phyloP scores from a whole-genome alignment of 2,888 invertebrate species.

The Seira musarum region DNA sequence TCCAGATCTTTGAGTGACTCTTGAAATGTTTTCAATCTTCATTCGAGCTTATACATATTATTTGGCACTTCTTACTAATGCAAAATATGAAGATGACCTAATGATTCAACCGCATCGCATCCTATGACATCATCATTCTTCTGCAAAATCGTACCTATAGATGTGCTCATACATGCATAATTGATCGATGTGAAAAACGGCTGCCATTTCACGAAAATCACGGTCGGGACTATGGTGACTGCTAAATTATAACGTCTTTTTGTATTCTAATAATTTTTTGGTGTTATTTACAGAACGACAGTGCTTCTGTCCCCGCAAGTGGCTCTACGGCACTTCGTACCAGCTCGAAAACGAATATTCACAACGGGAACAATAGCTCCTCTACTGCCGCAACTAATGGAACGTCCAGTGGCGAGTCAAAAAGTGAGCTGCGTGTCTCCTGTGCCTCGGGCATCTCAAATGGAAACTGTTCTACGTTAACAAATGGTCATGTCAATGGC shows the following conservation, averaged over 20 bases:
- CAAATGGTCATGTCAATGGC: conserved; percentile 68
- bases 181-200: neutral
- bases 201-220: neutral
- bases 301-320: conserved; percentile 68
- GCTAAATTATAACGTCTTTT: too few species aligned
- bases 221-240: too few species aligned
- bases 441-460: conserved; percentile 69
- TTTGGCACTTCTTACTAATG: neutral
- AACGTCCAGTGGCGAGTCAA: conserved; percentile 69
- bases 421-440: conserved; percentile 68
- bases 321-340: conserved; percentile 69
- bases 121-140: too few species aligned
- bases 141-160: too few species aligned
- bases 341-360: conserved; percentile 69
- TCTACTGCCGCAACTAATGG: conserved; percentile 66
- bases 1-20: neutral
- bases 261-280: too few species aligned
- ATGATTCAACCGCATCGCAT: neutral
- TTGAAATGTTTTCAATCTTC: too few species aligned
- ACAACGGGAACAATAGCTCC: conserved; percentile 67
- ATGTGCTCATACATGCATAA: too few species aligned
- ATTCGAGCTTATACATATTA: too few species aligned
- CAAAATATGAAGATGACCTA: neutral
- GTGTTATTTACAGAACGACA: conserved; percentile 65
- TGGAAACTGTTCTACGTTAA: conserved; percentile 68